Conservation (phyloP, 2,888 invertebrate genomes). For the Pachydiplax longipennis region DNA sequence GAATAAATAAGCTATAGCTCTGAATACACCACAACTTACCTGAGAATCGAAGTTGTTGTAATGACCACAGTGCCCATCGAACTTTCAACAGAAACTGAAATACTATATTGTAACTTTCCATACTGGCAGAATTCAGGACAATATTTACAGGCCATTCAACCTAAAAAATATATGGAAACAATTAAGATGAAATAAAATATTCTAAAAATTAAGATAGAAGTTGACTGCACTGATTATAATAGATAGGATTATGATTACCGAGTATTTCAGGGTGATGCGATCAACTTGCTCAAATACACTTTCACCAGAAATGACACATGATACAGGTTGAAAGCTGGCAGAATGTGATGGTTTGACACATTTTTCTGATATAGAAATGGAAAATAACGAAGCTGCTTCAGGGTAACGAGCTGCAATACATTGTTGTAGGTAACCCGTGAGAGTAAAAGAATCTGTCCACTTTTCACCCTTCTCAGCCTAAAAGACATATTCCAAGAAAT, state of each 20-base stretch:
- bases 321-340: background rate
- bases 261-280: slow-evolving; percentile 56
- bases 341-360: background rate
- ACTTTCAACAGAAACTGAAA: slow-evolving; percentile 65
- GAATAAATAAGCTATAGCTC: too few relatives aligned
- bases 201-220: background rate
- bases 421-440: slow-evolving; percentile 59
- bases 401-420: slow-evolving; percentile 61
- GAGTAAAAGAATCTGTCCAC: slow-evolving; percentile 1
- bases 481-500: background rate
- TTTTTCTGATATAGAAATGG: slow-evolving; percentile 53
- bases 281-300: slow-evolving; percentile 51
- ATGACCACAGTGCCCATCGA: slow-evolving; percentile 65
- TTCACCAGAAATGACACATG: background rate
- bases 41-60: slow-evolving; percentile 61
- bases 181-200: background rate
- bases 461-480: slow-evolving; percentile 1
- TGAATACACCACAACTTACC: slow-evolving; percentile 52
- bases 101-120: slow-evolving; percentile 58
- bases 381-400: slow-evolving; percentile 58
- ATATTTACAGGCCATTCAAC: slow-evolving; percentile 59
- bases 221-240: background rate
- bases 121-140: slow-evolving; percentile 56
- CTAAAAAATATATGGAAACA: slow-evolving; percentile 45
- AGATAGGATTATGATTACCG: slow-evolving; percentile 52